Percentiles rank a stretch among this genome's conserved stretches.
These are phyloP conservation scores for Argynnis bischoffii DNA, from an alignment of 2,888 invertebrate species.

Conservation along the genomic window DNA sequence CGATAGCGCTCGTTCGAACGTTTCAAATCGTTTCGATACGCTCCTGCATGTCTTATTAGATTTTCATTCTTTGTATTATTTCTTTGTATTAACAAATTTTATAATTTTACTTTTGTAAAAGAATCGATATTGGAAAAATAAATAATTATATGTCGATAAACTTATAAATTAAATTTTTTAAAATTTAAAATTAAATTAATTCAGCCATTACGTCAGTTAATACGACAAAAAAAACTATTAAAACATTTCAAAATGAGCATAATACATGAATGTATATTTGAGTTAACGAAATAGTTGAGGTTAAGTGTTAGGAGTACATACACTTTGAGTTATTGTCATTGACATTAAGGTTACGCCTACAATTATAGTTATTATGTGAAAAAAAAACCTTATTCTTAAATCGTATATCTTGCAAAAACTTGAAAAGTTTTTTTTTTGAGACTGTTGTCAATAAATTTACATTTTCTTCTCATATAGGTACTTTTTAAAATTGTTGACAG, in stretches of 20 bases:
- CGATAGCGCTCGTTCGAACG: conserved; percentile 19
- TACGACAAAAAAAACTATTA: background rate
- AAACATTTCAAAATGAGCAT: conserved; percentile 12
- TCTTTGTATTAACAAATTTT: background rate
- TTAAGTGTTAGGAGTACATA: conserved; percentile 38
- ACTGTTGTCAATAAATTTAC: too few relatives aligned
- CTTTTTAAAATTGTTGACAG: conserved; percentile 46
- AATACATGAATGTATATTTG: background rate
- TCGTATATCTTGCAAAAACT: background rate
- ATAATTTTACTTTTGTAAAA: too few relatives aligned
- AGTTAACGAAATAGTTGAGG: conserved; percentile 37
- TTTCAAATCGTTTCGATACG: conserved; percentile 30
- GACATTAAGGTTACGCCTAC: conserved; percentile 1
- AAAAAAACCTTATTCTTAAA: background rate
- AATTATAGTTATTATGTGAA: background rate
- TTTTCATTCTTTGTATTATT: conserved; percentile 14
- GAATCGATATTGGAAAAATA: too few relatives aligned
- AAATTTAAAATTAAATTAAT: too few relatives aligned
- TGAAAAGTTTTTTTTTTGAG: too few relatives aligned
- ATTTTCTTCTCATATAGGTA: conserved; percentile 8
- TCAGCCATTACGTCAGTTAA: background rate
- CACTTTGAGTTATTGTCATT: conserved; percentile 9
- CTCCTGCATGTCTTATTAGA: background rate
- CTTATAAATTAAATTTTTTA: too few relatives aligned
- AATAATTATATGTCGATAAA: too few relatives aligned